Conservation (phyloP, 2,113 vertebrate species). For the Aspiorhynchus laticeps region DNA sequence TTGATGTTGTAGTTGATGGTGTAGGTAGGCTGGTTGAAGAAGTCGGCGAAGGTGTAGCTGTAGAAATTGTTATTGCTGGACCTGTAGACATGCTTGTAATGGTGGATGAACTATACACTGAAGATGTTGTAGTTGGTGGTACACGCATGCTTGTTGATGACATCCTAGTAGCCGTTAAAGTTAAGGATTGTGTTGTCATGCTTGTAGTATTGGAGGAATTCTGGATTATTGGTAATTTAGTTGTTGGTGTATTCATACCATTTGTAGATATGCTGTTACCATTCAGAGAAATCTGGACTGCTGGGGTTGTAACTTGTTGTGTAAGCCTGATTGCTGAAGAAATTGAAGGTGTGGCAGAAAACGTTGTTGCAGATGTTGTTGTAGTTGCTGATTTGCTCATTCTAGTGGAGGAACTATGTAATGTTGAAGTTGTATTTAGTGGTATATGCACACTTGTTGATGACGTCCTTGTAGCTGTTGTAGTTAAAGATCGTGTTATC, state of each 20-base stretch:
- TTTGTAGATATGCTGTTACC: neutral
- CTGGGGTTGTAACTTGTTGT: neutral
- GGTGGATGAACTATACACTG: no score
- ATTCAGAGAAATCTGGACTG: neutral
- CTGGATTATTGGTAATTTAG: no score
- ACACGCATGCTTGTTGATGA: no score
- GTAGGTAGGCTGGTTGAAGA: neutral
- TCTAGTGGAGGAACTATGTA: neutral
- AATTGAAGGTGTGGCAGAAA: neutral
- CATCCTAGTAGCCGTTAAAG: no score
- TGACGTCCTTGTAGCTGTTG: neutral
- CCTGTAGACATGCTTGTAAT: no score
- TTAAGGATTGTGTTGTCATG: no score
- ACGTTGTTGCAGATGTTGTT: neutral
- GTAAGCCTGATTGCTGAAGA: neutral
- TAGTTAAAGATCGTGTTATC: neutral
- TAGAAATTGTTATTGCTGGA: no score
- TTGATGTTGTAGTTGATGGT: neutral
- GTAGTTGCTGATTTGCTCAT: neutral
- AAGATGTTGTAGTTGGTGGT: no score
- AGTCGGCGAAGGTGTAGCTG: neutral
- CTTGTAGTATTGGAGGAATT: no score
- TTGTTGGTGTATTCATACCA: no score
- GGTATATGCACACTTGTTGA: neutral
- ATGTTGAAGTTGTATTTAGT: neutral